Evolutionary conservation across 2,888 invertebrate species (phyloP).

Genomic region (Perdita meconis): DNA sequence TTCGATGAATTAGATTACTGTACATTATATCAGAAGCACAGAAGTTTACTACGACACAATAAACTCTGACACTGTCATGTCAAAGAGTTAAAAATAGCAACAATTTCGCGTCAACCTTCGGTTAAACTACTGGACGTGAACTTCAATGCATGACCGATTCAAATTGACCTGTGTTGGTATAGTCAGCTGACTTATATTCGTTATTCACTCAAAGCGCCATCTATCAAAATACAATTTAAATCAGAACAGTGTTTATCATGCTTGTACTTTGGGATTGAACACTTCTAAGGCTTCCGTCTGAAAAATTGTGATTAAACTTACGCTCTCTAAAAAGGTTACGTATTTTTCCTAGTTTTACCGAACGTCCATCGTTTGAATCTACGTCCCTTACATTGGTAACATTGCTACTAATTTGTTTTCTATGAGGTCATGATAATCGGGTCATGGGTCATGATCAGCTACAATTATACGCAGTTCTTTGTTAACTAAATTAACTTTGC

Average conservation of each 20-base stretch:
- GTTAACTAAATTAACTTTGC: not conserved
- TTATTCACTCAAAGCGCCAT: conserved; percentile 6
- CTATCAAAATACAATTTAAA: not conserved
- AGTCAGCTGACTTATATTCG: conserved; percentile 38
- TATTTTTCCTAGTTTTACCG: no score
- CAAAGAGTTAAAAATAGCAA: conserved; percentile 32
- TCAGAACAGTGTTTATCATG: not conserved
- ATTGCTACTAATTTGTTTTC: conserved; percentile 31
- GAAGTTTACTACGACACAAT: conserved; percentile 18
- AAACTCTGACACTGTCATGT: not conserved
- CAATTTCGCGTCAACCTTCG: conserved; percentile 31
- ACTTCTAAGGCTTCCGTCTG: not conserved
- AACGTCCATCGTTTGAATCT: not conserved
- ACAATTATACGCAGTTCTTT: conserved; percentile 9
- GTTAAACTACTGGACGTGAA: conserved; percentile 16
- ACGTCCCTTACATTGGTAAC: conserved; percentile 23
- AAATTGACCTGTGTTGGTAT: conserved; percentile 27
- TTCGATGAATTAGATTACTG: not conserved
- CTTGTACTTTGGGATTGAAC: not conserved
- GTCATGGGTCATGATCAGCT: not conserved
- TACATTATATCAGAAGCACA: conserved; percentile 6
- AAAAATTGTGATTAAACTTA: not conserved
- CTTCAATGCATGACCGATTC: conserved; percentile 21
- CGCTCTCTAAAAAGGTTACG: no score
- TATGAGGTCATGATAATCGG: conserved; percentile 1